Evolutionary conservation across 2,113 vertebrate genomes (phyloP), one percentile per base, ranked within the genome.

Genomic region (Mustela lutreola): DNA sequence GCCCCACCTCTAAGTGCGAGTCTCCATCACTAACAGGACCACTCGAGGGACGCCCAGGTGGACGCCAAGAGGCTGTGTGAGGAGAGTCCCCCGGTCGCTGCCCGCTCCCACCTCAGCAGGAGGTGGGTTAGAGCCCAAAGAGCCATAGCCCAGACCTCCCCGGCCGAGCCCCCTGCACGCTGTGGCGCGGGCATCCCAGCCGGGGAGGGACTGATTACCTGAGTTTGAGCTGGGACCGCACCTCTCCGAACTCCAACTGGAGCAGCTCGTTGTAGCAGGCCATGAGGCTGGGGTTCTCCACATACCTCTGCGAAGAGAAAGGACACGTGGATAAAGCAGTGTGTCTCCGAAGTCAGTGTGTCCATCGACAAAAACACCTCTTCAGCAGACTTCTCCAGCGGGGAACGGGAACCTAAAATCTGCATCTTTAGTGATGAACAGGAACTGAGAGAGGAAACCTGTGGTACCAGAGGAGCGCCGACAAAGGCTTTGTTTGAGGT

Each of bases 241-340:
- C 99, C 98, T 99, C 99, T 98, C 99, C 99, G 53, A 99, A 99
- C 97, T 99, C 99, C 98, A 99, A 98, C 98, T 99, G 99, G 92
- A 99, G 99, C 97, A 99, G 99, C 94, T 99, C 99, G 96, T 99
- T 99, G 98, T 99, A 99, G 98, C 99, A 99, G 98, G 99, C 99
- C 99, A 99, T 99, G 98, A 99, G 98, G 97, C 99, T 99, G 95
- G 99, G 98, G 98, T 99, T 99, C 98, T 99, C 99, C 97, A 99
- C 91, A 87, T 99, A 99, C 98, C 99, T 99, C 99, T 99, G 98
- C 14, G 95, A 97, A 98, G 18, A 97, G 78, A 98, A 98, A 76
- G 45, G 93, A 58, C 62, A 97, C 92, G 87, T 87, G 62, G 63
- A 65, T 93, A 58, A 97, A 48, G 36, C 80, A 78, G 85, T 24